Evolutionary conservation across 2,113 vertebrate genomes (phyloP).

Genomic region (Limnothrissa miodon): DNA sequence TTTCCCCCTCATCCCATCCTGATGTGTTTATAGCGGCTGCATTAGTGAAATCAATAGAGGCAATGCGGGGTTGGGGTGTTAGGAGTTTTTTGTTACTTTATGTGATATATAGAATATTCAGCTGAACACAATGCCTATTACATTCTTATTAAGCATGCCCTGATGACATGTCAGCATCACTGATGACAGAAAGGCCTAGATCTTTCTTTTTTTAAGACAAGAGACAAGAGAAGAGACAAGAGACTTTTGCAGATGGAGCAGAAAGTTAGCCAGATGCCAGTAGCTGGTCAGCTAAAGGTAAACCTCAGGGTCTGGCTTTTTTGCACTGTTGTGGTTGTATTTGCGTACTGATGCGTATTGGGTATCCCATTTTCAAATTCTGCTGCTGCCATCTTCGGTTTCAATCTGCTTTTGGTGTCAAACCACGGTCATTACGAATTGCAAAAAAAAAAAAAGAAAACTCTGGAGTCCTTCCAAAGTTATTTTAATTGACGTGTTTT

Average conservation of each 20-base stretch:
- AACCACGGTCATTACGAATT: slow-evolving; percentile 22
- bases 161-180: not conserved
- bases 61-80: not conserved
- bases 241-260: not conserved
- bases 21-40: not conserved
- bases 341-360: not conserved
- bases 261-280: not conserved
- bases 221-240: too few species aligned
- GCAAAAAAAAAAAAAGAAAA: too few species aligned
- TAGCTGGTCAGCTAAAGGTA: not conserved
- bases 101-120: not conserved
- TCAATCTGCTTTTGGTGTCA: not conserved
- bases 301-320: not conserved
- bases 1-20: not conserved
- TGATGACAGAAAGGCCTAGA: not conserved
- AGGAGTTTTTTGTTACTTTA: not conserved
- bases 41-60: not conserved
- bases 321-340: not conserved
- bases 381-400: not conserved
- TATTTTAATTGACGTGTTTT: not conserved
- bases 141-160: not conserved
- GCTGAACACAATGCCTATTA: not conserved
- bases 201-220: too few species aligned
- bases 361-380: not conserved
- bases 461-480: slow-evolving; percentile 6